Evolutionary conservation across 2,888 invertebrate species (phyloP).

Genomic region (Eudemis profundana): DNA sequence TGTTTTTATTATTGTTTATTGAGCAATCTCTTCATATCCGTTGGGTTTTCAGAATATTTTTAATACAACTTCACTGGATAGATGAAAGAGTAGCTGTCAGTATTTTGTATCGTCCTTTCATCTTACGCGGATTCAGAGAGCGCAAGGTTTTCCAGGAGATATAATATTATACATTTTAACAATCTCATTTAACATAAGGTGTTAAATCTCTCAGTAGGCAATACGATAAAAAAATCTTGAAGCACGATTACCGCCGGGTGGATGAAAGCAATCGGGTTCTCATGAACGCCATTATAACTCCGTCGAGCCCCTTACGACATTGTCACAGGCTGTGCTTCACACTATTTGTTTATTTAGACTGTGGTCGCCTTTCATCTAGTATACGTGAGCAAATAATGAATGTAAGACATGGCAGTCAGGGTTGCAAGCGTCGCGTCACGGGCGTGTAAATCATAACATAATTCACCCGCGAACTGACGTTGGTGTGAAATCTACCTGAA

Average conservation of each 20-base stretch:
- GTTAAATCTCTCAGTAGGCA: constrained; percentile 36
- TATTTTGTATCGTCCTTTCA: constrained; percentile 29
- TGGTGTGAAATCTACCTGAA: background rate
- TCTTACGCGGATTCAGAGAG: constrained; percentile 10
- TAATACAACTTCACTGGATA: constrained; percentile 18
- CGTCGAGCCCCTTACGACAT: constrained; percentile 70
- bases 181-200: constrained; percentile 34
- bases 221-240: constrained; percentile 30
- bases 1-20: constrained; percentile 37
- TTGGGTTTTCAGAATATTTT: constrained; percentile 23
- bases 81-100: constrained; percentile 26
- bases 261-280: constrained; percentile 65
- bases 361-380: constrained; percentile 81
- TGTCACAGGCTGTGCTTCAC: constrained; percentile 69
- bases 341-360: constrained; percentile 82
- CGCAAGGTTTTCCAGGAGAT: constrained; percentile 24
- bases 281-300: constrained; percentile 73
- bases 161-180: constrained; percentile 26
- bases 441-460: background rate
- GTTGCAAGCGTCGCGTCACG: constrained; percentile 4
- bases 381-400: constrained; percentile 83
- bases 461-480: background rate
- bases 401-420: constrained; percentile 71
- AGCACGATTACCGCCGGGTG: constrained; percentile 44
- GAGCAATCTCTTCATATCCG: constrained; percentile 31